Base-by-base conservation (phyloP, 2,888 invertebrate species). In the Apeira syringaria region DNA sequence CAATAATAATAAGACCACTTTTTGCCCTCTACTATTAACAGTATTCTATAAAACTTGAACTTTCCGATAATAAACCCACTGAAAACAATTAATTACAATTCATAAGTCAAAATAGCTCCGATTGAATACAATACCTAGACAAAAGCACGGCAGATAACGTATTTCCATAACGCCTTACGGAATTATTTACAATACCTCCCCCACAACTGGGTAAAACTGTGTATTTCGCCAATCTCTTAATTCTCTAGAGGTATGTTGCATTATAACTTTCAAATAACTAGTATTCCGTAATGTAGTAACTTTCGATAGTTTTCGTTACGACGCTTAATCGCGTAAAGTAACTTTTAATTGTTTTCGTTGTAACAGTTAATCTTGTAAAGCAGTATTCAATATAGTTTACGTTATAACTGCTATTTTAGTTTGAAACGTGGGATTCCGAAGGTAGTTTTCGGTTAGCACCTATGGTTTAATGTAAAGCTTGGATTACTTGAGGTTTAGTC, bases 401-500 rank as follows among this genome's bases (percentile, higher is more conserved):
- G 68, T 59, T 5, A 18, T 39, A 35, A 38, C 5, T 28, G 20
- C 15, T 29, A 18, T 51, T 51, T 30, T 35, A 68, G 44, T 65
- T 55, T 50, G 61, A 61, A 56, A 58, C 46, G 50, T 49, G 52
- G 54, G 58, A 51, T 55, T 52, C 41, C 34, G 55, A 64, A 65
- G 73, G 74, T 71, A 71, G 73, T 68, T 68, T 64, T 63, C 77
- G 77, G 82, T 87, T 88, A 90, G 81, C 74, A 70, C 74, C 69
- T 69, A 68, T 75, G 84, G 83, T 80, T 83, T 85, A 86, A 84
- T 81, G 76, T 80, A 74, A 68, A 71, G 75, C 81, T 65, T 78
- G 89, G 90, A 90, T 91, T 87, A 90, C 63, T 71, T 68, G 70
- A 73, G 86, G 82, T 82, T 87, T 84, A 81, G 80, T 72, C 66